These are phyloP conservation scores for Hypolimnas misippus DNA, from an alignment of 2,888 invertebrate species.

Conservation along the genomic window DNA sequence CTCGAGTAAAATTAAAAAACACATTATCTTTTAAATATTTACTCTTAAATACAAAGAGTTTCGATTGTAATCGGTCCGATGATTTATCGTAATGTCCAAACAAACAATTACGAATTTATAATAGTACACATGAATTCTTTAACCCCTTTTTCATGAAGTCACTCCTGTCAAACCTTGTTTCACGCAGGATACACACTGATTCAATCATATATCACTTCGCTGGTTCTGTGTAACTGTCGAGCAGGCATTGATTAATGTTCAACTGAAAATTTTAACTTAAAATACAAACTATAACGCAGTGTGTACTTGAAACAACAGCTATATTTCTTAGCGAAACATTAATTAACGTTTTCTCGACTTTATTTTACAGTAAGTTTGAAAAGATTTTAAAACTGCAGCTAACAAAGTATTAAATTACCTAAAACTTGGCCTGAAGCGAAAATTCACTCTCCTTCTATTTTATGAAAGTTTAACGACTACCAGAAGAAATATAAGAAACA, in stretches of 20 bases:
- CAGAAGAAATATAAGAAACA: constrained; percentile 1
- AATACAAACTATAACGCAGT: constrained; percentile 7
- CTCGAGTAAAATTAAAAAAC: too few species aligned
- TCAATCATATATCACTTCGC: constrained; percentile 12
- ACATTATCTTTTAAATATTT: too few species aligned
- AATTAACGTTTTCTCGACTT: constrained; percentile 16
- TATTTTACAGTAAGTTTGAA: constrained; percentile 13
- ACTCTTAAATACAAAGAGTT: too few species aligned
- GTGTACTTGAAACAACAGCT: constrained; percentile 13
- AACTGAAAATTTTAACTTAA: constrained; percentile 6
- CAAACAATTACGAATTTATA: too few species aligned
- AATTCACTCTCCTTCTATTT: constrained; percentile 3
- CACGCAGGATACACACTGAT: constrained; percentile 11
- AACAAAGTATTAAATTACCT: constrained; percentile 17
- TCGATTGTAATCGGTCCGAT: too few species aligned
- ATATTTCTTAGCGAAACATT: constrained; percentile 10
- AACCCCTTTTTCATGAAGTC: not conserved
- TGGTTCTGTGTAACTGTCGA: constrained; percentile 12
- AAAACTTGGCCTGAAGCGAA: constrained; percentile 7
- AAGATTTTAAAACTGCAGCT: constrained; percentile 15
- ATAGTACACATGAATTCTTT: not conserved
- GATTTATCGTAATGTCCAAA: too few species aligned
- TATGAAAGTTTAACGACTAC: constrained; percentile 10
- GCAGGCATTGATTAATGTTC: constrained; percentile 13
- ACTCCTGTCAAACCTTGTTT: constrained; percentile 8